Evolutionary conservation across 2,888 invertebrate species (phyloP), one percentile per base, ranked within the genome.

Genomic region (Stenoptilia bipunctidactyla): DNA sequence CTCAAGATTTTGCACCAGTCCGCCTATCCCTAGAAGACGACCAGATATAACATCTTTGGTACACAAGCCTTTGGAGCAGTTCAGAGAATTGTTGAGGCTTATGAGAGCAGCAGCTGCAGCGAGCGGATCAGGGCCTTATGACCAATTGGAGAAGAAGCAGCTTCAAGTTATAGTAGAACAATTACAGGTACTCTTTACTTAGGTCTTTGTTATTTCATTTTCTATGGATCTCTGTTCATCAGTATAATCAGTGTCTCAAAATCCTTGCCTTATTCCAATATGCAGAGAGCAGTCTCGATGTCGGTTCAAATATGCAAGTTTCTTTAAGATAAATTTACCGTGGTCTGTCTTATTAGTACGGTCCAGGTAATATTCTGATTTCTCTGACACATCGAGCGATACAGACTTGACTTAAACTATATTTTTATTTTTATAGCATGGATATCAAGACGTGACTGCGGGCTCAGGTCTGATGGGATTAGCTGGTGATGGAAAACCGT

Each of bases 381-480:
- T n/a, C n/a, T n/a, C n/a, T n/a, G n/a, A n/a, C n/a, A n/a, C n/a
- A n/a, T n/a, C n/a, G n/a, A n/a, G n/a, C n/a, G n/a, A n/a, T n/a
- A n/a, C n/a, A n/a, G n/a, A n/a, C n/a, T n/a, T n/a, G n/a, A n/a
- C n/a, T n/a, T n/a, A n/a, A n/a, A n/a, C n/a, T n/a, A n/a, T n/a
- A n/a, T n/a, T n/a, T n/a, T n/a, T n/a, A n/a, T n/a, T n/a, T n/a
- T 67, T 66, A 25, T 77, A 91, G 87, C 77, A 85, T 41, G 88
- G 88, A 36, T 94, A 94, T 65, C 88, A 92, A 56, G 93, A 93
- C 60, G 92, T 93, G 10, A 94, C 93, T 0, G 90, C 92, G 5
- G 92, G 90, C 45, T 92, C 92, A 12, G 93, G 93, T 2, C 76
- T 94, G 3, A 94, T 94, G 94, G 94, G 94, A 50, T 90, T 94